Base-by-base conservation (phyloP, 1,140 invertebrate genomes). In the Trissolcus basalis region DNA sequence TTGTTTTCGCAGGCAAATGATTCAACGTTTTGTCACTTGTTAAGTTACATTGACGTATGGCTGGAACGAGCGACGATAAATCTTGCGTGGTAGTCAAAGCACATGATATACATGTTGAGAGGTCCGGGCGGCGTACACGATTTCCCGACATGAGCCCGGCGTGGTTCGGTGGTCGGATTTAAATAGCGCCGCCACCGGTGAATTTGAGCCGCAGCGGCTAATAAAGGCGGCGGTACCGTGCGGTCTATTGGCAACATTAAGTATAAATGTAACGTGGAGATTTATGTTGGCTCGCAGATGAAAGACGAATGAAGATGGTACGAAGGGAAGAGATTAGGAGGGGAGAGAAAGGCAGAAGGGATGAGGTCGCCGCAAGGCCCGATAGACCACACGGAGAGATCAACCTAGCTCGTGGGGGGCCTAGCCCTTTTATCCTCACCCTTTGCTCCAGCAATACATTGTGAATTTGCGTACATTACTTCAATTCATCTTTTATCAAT, bases 211-310 rank as follows among this genome's bases (percentile, higher is more conserved):
- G 35, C 16, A 27, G 11, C 41, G 64, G 43, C 73, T 85, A 84
- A 85, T 84, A 84, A 84, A 78, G 53, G 56, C 59, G 35, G 67
- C 10, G 19, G 19, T 27, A 39, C 36, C 73, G 81, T 82, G 76
- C 82, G 80, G 82, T 73, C 84, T 86, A 86, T 85, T 85, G 85
- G 84, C 82, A 85, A 85, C 81, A 85, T 85, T 82, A 82, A 82
- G 85, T 84, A 85, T 85, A 85, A 87, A 85, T 83, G 81, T 82
- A 82, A 82, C 80, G 80, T 75, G 47, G 80, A 85, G 85, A 87
- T 87, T 87, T 87, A 87, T 87, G 84, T 72, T 41, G 63, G 64
- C 76, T 78, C 54, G 48, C 47, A 67, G 70, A 73, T 54, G 61
- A 73, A 82, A 80, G 80, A 80, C 53, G 53, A 69, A 63, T 39